These are phyloP conservation scores for Tinea trinotella DNA, from an alignment of 2,888 invertebrate species.

Conservation along the genomic window DNA sequence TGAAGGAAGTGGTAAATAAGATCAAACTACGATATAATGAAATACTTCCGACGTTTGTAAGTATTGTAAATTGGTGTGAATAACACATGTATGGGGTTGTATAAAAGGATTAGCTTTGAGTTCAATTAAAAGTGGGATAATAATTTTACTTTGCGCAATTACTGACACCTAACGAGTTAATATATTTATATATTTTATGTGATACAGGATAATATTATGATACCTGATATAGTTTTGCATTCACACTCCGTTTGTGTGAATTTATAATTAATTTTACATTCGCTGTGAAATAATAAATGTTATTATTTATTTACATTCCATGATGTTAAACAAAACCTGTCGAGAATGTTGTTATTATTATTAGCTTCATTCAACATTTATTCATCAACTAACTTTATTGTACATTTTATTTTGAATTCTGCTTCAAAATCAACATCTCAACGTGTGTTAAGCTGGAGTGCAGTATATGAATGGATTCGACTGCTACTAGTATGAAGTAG, in stretches of 20 bases:
- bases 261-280: neutral
- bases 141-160: neutral
- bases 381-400: too few relatives aligned
- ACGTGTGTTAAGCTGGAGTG: too few relatives aligned
- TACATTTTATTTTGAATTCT: too few relatives aligned
- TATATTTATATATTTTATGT: neutral
- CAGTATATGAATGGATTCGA: too few relatives aligned
- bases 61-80: conserved; percentile 2
- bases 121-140: conserved; percentile 1
- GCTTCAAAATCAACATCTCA: too few relatives aligned
- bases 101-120: neutral
- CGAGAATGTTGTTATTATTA: too few relatives aligned
- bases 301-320: too few relatives aligned
- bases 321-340: too few relatives aligned
- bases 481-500: too few relatives aligned
- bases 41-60: neutral
- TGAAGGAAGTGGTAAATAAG: neutral
- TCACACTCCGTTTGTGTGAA: neutral
- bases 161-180: neutral
- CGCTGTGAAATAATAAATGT: too few relatives aligned
- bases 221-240: neutral
- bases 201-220: conserved; percentile 1
- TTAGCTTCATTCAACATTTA: too few relatives aligned
- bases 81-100: neutral
- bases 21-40: neutral